These are phyloP conservation scores for Ptilonorhynchus violaceus DNA, from an alignment of 2,113 vertebrate species.

Conservation along the genomic window DNA sequence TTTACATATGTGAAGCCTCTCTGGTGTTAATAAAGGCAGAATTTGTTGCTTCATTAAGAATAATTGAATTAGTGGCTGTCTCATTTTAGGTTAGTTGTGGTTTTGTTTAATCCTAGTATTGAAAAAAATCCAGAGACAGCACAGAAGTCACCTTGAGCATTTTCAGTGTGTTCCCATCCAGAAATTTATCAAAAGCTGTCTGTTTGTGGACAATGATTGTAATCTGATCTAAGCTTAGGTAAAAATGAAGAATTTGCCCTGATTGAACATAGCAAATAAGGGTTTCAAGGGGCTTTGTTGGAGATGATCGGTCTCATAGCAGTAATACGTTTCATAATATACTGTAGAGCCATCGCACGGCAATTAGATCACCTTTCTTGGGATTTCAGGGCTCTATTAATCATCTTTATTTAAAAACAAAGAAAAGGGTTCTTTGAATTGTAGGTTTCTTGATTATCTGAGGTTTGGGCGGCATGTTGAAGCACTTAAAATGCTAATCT, in stretches of 20 bases:
- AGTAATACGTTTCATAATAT: background rate
- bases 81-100: background rate
- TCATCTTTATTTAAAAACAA: background rate
- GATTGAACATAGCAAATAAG: background rate
- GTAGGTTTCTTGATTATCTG: background rate
- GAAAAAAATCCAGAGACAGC: background rate
- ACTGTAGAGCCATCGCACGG: background rate
- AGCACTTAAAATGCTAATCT: background rate
- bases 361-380: constrained; percentile 17
- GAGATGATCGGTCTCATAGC: background rate
- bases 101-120: background rate
- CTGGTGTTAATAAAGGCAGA: background rate
- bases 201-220: background rate
- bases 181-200: background rate
- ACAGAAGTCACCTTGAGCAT: background rate
- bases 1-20: background rate
- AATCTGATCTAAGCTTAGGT: constrained; percentile 2
- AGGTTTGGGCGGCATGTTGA: background rate
- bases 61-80: background rate
- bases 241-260: background rate
- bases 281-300: background rate
- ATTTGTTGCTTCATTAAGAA: background rate
- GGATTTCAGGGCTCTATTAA: background rate
- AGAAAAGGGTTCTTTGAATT: background rate
- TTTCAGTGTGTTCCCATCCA: background rate